phyloP scores from a whole-genome alignment of 2,888 invertebrate species.

The Orthosia gracilis region DNA sequence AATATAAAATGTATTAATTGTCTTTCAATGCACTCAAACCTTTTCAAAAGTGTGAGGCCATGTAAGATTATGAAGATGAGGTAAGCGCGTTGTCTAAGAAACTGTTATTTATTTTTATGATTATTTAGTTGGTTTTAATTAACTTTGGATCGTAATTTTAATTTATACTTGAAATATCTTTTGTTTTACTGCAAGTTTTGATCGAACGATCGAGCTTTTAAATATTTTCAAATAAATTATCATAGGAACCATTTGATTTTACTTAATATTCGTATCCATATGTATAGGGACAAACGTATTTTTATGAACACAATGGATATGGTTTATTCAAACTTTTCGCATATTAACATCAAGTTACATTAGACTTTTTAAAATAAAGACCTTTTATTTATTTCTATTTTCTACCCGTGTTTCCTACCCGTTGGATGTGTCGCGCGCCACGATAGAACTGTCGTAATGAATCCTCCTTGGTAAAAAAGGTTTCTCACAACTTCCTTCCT shows the following conservation, averaged over 20 bases:
- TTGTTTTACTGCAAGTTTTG: no score
- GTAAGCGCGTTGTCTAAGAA: not conserved
- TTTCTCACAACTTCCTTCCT: conserved; percentile 54
- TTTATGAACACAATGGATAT: no score
- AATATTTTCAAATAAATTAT: no score
- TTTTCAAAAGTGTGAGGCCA: not conserved
- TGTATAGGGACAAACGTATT: no score
- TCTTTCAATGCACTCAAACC: no score
- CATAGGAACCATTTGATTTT: no score
- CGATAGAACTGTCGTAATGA: conserved; percentile 57
- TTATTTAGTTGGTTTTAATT: not conserved
- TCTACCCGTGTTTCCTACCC: not conserved
- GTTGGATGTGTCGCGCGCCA: not conserved
- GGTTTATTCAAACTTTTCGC: no score
- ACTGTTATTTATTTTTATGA: not conserved
- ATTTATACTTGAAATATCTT: no score
- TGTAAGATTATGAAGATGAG: not conserved
- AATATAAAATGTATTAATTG: not conserved
- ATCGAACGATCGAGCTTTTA: no score
- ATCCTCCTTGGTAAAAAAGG: conserved; percentile 72
- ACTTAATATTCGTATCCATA: no score
- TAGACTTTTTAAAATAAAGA: not conserved
- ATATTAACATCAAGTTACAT: no score
- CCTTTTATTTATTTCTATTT: conserved; percentile 10
- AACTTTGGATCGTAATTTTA: not conserved